These are phyloP conservation scores for Artibeus jamaicensis DNA, from an alignment of 2,797 vertebrate genomes.

Conservation along the genomic window DNA sequence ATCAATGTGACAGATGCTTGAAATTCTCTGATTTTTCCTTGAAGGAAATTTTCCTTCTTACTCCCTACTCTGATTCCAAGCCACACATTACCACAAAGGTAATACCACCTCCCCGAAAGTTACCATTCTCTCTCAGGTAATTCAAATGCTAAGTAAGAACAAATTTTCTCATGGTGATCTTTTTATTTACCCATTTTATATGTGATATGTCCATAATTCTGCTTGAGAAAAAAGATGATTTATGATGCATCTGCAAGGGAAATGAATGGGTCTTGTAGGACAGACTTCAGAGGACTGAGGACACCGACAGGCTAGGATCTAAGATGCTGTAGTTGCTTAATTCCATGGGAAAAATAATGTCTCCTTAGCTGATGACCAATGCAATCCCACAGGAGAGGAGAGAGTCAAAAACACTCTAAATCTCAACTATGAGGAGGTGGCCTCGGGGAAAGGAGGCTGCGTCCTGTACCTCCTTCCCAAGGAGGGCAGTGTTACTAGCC, in stretches of 20 bases:
- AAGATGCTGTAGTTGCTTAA: not conserved
- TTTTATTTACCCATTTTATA: slow-evolving; percentile 4
- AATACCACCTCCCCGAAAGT: not conserved
- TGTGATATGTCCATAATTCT: not conserved
- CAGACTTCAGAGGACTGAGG: not conserved
- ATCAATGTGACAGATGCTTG: not conserved
- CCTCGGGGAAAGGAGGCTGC: not conserved
- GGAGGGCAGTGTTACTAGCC: not conserved
- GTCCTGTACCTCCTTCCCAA: not conserved
- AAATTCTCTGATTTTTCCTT: slow-evolving; percentile 29
- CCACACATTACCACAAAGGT: not conserved
- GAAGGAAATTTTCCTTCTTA: not conserved
- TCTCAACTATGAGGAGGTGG: not conserved
- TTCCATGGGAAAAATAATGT: not conserved
- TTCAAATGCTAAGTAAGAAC: slow-evolving; percentile 19
- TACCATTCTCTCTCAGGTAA: not conserved
- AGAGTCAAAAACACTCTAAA: not conserved
- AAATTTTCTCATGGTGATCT: not conserved
- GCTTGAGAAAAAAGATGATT: slow-evolving; percentile 1
- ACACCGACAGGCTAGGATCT: not conserved
- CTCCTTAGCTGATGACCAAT: slow-evolving; percentile 7
- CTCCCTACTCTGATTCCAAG: not conserved
- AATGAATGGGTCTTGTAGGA: not conserved
- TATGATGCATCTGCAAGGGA: not conserved
- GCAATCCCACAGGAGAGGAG: not conserved